Percentiles rank a stretch among this genome's conserved stretches.
phyloP scores from a whole-genome alignment of 2,113 vertebrate species.

The Etia nguti region DNA sequence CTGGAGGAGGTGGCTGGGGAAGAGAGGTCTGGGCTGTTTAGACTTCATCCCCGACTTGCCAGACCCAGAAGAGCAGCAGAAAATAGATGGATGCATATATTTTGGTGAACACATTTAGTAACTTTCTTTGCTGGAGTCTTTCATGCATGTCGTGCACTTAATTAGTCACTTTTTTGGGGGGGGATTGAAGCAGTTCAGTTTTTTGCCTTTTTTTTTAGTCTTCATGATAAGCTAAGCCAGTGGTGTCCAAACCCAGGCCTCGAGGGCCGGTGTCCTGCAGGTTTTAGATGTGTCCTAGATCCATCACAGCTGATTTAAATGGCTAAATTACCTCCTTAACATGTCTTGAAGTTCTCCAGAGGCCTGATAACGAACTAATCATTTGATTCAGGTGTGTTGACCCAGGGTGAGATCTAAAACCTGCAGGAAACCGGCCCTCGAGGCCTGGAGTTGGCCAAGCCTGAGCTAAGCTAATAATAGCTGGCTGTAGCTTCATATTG shows the following conservation, averaged over 20 bases:
- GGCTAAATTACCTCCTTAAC: no score
- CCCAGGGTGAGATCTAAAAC: no score
- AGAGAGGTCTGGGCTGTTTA: not conserved
- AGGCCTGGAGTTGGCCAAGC: no score
- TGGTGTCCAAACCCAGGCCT: no score
- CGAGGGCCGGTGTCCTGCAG: no score
- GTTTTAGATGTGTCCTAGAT: no score
- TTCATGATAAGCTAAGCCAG: not conserved
- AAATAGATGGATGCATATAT: not conserved
- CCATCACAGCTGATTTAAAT: no score
- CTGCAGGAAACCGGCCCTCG: no score
- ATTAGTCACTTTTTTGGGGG: not conserved
- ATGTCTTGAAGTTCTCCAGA: no score
- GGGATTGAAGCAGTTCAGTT: not conserved
- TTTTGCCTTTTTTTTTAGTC: not conserved
- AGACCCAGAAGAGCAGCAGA: not conserved
- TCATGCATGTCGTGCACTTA: not conserved
- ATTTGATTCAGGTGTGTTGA: no score
- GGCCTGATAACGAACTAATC: no score
- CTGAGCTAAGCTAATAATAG: no score
- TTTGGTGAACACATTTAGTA: not conserved
- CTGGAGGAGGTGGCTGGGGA: not conserved
- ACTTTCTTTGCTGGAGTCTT: not conserved
- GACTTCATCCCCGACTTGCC: not conserved
- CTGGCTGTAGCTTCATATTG: not conserved